These are phyloP conservation scores for Cuniculus paca DNA, from an alignment of 2,797 vertebrate species.

Conservation along the genomic window DNA sequence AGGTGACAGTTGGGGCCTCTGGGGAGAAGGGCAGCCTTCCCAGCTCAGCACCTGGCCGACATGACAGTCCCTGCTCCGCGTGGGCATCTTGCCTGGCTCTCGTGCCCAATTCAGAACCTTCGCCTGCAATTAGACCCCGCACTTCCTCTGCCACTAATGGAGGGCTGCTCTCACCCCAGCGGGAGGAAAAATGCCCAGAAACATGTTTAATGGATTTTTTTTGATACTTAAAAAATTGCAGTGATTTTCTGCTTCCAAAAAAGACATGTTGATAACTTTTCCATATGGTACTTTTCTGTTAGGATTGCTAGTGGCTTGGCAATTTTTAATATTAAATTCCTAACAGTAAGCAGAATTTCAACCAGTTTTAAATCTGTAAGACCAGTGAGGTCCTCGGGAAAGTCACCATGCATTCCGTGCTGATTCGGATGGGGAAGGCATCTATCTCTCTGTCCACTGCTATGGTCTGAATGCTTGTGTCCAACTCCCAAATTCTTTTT, in stretches of 20 bases:
- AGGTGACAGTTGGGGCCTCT: not conserved
- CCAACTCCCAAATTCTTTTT: not conserved
- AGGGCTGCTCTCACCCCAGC: slow-evolving; percentile 54
- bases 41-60: fast-evolving
- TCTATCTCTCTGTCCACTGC: not conserved
- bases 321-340: slow-evolving; percentile 86
- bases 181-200: slow-evolving; percentile 70
- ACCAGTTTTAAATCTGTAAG: slow-evolving; percentile 82
- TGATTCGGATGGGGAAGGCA: slow-evolving; percentile 50
- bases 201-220: slow-evolving; percentile 74
- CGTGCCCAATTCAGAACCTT: not conserved
- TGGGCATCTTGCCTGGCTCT: not conserved
- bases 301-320: slow-evolving; percentile 81
- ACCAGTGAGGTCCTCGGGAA: slow-evolving; percentile 76
- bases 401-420: slow-evolving; percentile 71
- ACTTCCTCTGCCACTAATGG: not conserved
- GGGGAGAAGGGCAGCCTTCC: not conserved
- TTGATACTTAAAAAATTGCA: slow-evolving; percentile 64
- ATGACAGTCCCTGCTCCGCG: fast-evolving
- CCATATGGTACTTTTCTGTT: slow-evolving; percentile 83
- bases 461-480: not conserved
- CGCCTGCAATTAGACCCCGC: not conserved
- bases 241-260: slow-evolving; percentile 76
- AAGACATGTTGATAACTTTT: slow-evolving; percentile 83
- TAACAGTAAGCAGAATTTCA: slow-evolving; percentile 83